Evolutionary conservation across 1,140 invertebrate species (phyloP).

Genomic region (Drosophila teissieri): DNA sequence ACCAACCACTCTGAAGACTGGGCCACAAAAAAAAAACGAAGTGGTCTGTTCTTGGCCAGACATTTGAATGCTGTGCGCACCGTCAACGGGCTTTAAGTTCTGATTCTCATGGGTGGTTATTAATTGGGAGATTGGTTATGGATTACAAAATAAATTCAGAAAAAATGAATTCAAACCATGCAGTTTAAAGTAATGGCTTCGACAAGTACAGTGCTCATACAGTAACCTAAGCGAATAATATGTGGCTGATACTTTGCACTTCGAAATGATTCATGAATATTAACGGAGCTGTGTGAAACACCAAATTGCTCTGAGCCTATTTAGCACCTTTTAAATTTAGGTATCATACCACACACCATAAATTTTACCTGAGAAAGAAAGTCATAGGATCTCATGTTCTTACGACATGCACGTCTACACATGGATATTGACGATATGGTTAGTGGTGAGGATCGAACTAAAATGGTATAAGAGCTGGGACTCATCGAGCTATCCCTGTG

Average conservation of each 20-base stretch:
- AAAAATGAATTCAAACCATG: slow-evolving; percentile 13
- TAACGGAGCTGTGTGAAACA: neutral
- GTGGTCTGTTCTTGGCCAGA: slow-evolving; percentile 41
- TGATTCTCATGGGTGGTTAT: slow-evolving; percentile 19
- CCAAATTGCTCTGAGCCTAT: neutral
- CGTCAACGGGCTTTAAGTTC: slow-evolving; percentile 37
- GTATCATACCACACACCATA: no score
- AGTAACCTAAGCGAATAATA: neutral
- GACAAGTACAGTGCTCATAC: slow-evolving; percentile 10
- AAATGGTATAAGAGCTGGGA: neutral
- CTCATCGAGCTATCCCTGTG: neutral
- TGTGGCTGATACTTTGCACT: neutral
- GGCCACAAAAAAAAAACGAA: slow-evolving; percentile 22
- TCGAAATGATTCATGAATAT: neutral
- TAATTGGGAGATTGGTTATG: slow-evolving; percentile 38
- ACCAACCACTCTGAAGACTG: slow-evolving; percentile 16
- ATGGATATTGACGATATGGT: no score
- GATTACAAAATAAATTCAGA: slow-evolving; percentile 1
- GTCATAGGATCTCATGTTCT: no score
- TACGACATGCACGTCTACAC: no score
- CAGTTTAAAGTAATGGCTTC: slow-evolving; percentile 23
- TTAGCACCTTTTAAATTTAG: no score
- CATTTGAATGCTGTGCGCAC: slow-evolving; percentile 41
- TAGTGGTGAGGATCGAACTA: no score
- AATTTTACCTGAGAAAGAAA: no score